These are phyloP conservation scores for Pterocles orientalis DNA, from an alignment of 2,113 vertebrate genomes.

Conservation along the genomic window DNA sequence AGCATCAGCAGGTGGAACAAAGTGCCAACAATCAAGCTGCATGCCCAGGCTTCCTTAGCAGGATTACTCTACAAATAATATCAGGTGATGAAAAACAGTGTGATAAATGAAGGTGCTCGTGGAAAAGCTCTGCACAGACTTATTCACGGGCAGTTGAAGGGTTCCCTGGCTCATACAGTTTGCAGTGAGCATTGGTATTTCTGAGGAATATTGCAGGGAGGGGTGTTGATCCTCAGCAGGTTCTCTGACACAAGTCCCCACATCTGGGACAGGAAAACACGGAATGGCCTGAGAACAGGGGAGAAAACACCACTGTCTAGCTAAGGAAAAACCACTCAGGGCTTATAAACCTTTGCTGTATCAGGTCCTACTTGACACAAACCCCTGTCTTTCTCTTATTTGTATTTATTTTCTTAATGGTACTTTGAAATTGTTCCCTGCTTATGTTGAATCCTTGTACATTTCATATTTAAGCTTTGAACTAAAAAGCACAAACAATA, in stretches of 20 bases:
- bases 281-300: background rate
- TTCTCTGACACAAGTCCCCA: background rate
- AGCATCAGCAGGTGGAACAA: background rate
- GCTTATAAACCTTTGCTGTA: background rate
- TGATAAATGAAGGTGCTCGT: conserved; percentile 13
- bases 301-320: background rate
- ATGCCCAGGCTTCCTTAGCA: background rate
- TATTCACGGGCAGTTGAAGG: background rate
- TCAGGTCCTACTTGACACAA: background rate
- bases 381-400: background rate
- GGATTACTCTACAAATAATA: background rate
- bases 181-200: background rate
- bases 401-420: background rate
- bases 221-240: background rate
- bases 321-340: background rate
- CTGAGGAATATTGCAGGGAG: background rate
- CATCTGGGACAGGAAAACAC: background rate
- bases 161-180: background rate
- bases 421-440: background rate
- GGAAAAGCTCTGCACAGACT: background rate
- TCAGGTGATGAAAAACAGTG: conserved; percentile 14
- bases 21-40: background rate
- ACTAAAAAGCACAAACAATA: background rate
- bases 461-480: background rate
- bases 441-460: background rate